Evolutionary conservation across 1,140 invertebrate species (phyloP), one percentile per base, ranked within the genome.

Genomic region (Saccostrea cuccullata): DNA sequence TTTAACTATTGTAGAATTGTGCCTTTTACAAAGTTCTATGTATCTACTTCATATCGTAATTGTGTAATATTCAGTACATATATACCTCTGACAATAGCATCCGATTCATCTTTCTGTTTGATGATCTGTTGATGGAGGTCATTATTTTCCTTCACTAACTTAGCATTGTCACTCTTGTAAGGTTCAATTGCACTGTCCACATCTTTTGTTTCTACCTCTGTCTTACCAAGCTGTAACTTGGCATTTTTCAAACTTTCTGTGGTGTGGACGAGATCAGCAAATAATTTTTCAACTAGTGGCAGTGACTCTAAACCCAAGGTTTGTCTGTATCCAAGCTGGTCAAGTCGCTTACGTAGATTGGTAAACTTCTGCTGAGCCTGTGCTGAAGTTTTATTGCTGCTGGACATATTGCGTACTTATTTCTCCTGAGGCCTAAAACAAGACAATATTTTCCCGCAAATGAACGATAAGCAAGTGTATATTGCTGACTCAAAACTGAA

Each of bases 161-260:
- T 94, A 26, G 93, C 94, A 92, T 95, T 95, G 88, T 95, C 95
- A 92, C 92, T 94, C 87, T 93, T 94, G 88, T 94, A 94, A 2
- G 93, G 92, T 85, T 94, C 94, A 70, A 93, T 91, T 73, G 91
- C 91, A 77, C 92, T 91, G 56, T 93, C 91, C 12, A 93, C 87
- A 77, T 92, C 92, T 26, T 90, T 89, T 20, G 87, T 55, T 67
- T 93, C 91, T 13, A 86, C 88, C 47, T 91, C 89, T 67, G 92
- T 92, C 86, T 93, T 93, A 11, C 91, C 89, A 55, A 91, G 84
- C 60, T 93, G 91, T 77, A 94, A 87, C 95, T 97, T 98, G 91
- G 97, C 97, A 95, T 97, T 96, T 92, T 97, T 96, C 55, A 98
- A 95, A 93, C 96, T 97, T 85, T 97, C 96, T 47, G 97, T 98